These are phyloP conservation scores for Pristionchus exspectatus DNA, from an alignment of 2,888 invertebrate genomes.

Conservation along the genomic window DNA sequence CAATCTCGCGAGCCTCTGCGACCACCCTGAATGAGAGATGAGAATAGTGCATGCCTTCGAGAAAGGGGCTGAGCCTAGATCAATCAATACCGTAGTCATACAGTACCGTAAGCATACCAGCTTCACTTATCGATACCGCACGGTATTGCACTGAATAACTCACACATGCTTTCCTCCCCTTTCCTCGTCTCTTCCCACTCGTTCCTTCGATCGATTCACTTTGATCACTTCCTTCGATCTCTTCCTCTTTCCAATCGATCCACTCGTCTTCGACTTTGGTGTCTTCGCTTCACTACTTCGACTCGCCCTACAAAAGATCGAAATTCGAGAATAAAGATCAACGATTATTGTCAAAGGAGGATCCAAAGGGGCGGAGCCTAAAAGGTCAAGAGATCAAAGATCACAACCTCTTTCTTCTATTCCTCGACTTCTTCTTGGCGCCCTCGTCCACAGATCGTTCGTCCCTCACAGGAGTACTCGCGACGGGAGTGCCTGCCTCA, in stretches of 20 bases:
- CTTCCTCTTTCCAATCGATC: neutral
- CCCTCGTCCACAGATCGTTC: neutral
- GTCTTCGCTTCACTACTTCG: neutral
- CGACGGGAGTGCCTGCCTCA: neutral
- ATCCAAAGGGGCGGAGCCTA: neutral
- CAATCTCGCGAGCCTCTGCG: constrained; percentile 40
- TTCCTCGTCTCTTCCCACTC: neutral
- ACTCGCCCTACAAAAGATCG: neutral
- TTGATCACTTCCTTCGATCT: neutral
- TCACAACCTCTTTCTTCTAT: neutral
- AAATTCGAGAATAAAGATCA: neutral
- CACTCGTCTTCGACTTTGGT: neutral
- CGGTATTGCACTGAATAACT: neutral
- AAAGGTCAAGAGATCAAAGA: neutral
- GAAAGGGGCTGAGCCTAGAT: neutral
- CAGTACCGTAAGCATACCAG: neutral
- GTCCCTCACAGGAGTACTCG: constrained; percentile 8
- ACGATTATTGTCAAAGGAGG: neutral
- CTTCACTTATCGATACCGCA: no score
- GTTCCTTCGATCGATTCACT: constrained; percentile 20
- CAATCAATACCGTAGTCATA: neutral
- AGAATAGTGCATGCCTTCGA: neutral
- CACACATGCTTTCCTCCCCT: neutral
- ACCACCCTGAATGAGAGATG: neutral
- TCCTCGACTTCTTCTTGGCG: neutral